phyloP scores from a whole-genome alignment of 2,797 vertebrate species.

The Emys orbicularis region DNA sequence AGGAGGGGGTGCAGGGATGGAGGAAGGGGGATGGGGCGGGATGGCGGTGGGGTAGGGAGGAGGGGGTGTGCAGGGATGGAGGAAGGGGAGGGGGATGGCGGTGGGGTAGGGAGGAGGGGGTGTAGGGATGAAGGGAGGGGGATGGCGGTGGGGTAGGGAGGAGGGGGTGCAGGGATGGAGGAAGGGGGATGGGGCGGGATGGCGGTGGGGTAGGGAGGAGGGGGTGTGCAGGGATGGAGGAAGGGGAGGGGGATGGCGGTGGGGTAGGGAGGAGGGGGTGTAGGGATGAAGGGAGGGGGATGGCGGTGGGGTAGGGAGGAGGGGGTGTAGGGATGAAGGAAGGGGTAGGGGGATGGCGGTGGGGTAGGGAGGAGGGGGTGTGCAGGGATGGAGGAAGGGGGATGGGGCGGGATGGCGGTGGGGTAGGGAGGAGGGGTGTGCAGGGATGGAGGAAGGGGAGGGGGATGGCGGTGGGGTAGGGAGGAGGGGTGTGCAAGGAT shows the following conservation, averaged over 20 bases:
- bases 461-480: not conserved
- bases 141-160: not conserved
- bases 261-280: not conserved
- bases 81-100: no score
- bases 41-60: no score
- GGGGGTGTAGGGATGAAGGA: not conserved
- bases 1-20: no score
- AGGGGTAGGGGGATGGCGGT: not conserved
- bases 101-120: no score
- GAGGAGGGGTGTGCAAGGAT: not conserved
- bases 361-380: not conserved
- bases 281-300: not conserved
- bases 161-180: no score
- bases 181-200: no score
- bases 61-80: no score
- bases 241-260: not conserved
- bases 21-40: no score
- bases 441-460: no score
- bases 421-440: no score
- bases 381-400: accelerated
- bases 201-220: not conserved
- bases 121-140: not conserved
- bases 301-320: not conserved
- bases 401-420: no score
- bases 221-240: not conserved